A percentile compares a stretch with the other conserved stretches of the same genome.
These are phyloP conservation scores for Lycocorax pyrrhopterus DNA, from an alignment of 2,113 vertebrate species.

Conservation along the genomic window DNA sequence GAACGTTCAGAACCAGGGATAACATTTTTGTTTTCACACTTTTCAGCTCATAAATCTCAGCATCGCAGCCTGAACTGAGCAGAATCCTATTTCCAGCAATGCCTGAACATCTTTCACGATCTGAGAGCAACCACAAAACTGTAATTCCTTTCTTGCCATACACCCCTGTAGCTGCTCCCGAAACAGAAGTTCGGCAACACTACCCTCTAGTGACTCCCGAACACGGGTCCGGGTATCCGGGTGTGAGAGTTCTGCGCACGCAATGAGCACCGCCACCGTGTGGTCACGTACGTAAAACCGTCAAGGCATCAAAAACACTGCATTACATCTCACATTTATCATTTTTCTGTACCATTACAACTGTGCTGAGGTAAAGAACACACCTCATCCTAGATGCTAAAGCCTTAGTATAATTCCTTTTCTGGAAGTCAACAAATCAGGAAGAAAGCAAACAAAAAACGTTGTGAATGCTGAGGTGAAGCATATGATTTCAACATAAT, in stretches of 20 bases:
- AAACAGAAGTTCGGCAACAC: not conserved
- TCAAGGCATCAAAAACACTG: not conserved
- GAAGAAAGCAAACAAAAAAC: not conserved
- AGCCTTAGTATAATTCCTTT: not conserved
- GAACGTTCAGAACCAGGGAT: not conserved
- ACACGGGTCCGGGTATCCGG: rapidly evolving
- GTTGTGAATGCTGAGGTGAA: not conserved
- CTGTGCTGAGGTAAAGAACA: not conserved
- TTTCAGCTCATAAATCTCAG: not conserved
- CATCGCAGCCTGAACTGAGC: not conserved
- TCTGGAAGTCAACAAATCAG: not conserved
- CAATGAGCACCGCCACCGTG: not conserved
- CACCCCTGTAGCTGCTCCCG: not conserved
- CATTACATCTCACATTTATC: not conserved
- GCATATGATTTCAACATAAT: not conserved
- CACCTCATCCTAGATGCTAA: not conserved
- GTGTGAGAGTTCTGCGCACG: rapidly evolving
- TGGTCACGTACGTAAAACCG: not conserved
- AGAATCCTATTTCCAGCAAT: not conserved
- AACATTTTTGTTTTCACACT: not conserved
- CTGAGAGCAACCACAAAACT: not conserved
- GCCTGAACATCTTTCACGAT: not conserved
- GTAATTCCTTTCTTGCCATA: not conserved
- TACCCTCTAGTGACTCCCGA: not conserved
- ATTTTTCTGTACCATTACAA: not conserved